Percentiles rank a stretch among this genome's conserved stretches.
Conservation (phyloP, 2,113 vertebrate species). For the Trichomycterus rosablanca region DNA sequence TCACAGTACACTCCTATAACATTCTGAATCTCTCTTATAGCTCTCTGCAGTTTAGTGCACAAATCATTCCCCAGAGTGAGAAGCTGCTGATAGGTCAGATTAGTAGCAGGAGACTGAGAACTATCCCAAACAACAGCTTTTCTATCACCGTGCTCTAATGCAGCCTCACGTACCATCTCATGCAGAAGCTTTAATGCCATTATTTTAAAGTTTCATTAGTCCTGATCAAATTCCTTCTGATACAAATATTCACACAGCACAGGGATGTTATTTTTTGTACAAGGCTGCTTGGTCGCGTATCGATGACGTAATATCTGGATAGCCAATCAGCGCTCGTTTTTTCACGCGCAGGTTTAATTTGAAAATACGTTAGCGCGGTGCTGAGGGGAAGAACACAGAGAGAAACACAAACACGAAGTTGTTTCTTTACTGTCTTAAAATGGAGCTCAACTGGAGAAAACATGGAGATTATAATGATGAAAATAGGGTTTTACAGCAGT, state of each 20-base stretch:
- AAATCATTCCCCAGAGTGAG: constrained; percentile 59
- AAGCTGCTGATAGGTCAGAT: constrained; percentile 64
- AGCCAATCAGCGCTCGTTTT: constrained; percentile 20
- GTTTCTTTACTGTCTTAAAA: no score
- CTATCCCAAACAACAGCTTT: constrained; percentile 75
- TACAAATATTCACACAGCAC: neutral
- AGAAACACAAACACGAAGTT: no score
- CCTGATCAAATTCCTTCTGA: neutral
- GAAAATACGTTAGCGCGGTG: neutral
- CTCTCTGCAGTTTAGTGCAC: constrained; percentile 56
- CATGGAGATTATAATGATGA: no score
- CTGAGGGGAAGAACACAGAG: no score
- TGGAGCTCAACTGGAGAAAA: fast-evolving
- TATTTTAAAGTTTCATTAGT: neutral
- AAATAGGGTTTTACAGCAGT: fast-evolving
- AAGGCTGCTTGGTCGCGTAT: constrained; percentile 11
- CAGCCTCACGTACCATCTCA: constrained; percentile 68
- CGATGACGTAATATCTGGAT: constrained; percentile 9
- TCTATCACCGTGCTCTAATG: constrained; percentile 50
- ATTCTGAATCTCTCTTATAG: constrained; percentile 44
- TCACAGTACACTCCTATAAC: constrained; percentile 80
- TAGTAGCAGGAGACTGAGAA: constrained; percentile 44
- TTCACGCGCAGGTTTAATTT: constrained; percentile 4
- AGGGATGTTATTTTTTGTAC: neutral
- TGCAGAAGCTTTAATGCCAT: constrained; percentile 61